Base-by-base conservation (phyloP, 1,140 invertebrate species). In the Plectrocnemia conspersa region DNA sequence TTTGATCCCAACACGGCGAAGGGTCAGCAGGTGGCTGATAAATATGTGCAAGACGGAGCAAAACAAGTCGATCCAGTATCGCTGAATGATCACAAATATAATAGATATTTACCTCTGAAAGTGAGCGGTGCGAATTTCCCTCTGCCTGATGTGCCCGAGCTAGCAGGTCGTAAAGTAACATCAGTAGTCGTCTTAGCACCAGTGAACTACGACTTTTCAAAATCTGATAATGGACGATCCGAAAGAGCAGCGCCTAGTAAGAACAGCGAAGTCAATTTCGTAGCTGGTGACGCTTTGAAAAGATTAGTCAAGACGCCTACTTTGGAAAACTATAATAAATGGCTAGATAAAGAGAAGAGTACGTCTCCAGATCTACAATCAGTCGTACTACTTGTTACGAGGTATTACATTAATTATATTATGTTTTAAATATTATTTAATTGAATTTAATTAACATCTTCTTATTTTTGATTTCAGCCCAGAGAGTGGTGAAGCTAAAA, bases 181-280 rank as follows among this genome's bases (percentile, higher is more conserved):
- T 89, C 86, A 61, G 87, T 91, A 2, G 88, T 91, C 2, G 86
- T 91, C 4, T 68, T 91, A 46, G 87, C 88, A 1, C 88, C 88
- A 0, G 84, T 91, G 2, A 80, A 85, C 65, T 82, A 84, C 61
- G 79, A 80, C 61, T 75, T 76, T 55, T 56, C 73, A 56, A 69
- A 71, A 52, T 70, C 70, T 16, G 69, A 59, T 5, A 58, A 56
- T 6, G 61, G 59, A 36, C 65, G 77, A 59, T 58, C 68, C 18
- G 72, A 77, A 53, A 65, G 75, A 56, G 69, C 75, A 24, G 63
- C 73, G 2, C 69, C 64, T 54, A 77, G 74, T 47, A 67, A 65
- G 50, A 66, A 73, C 56, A 78, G 78, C 66, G 77, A 80, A 61
- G 76, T 83, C 6, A 80, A 79, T 66, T 80, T 82, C 56, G 65